phyloP scores from a whole-genome alignment of 2,113 vertebrate species.

The Ophiodon elongatus region DNA sequence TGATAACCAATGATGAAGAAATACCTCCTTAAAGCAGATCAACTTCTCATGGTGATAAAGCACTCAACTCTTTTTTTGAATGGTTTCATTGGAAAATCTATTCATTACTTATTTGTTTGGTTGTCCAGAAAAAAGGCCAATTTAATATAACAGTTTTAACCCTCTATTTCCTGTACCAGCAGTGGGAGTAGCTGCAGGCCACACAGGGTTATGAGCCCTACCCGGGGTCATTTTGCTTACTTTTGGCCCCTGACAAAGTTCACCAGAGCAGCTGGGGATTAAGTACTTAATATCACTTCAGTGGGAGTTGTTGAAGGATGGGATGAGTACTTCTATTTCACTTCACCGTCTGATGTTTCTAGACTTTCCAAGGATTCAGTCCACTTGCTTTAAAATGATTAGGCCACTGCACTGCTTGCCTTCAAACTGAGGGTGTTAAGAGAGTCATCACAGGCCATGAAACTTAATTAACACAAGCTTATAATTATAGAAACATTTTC shows the following conservation, averaged over 20 bases:
- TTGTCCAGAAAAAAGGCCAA: background rate
- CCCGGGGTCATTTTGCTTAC: background rate
- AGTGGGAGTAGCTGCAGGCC: slow-evolving; percentile 2
- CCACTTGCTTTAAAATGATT: background rate
- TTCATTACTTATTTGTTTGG: background rate
- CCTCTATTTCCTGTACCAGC: background rate
- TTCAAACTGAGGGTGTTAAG: background rate
- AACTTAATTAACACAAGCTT: background rate
- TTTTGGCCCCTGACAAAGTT: slow-evolving; percentile 7
- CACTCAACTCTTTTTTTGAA: background rate
- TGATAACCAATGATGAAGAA: background rate
- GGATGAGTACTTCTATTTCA: slow-evolving; percentile 5
- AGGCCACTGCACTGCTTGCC: background rate
- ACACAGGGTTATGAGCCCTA: background rate
- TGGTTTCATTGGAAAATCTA: background rate
- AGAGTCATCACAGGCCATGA: background rate
- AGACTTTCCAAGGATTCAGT: background rate
- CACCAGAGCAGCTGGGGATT: slow-evolving; percentile 23
- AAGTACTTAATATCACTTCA: slow-evolving; percentile 11
- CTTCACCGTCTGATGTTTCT: background rate
- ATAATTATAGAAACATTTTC: background rate
- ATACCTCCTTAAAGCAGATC: background rate
- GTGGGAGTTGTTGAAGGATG: slow-evolving; percentile 10
- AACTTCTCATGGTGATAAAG: background rate
- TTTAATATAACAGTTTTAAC: background rate